phyloP scores from a whole-genome alignment of 1,140 invertebrate genomes.

The Zaprionus inermis region DNA sequence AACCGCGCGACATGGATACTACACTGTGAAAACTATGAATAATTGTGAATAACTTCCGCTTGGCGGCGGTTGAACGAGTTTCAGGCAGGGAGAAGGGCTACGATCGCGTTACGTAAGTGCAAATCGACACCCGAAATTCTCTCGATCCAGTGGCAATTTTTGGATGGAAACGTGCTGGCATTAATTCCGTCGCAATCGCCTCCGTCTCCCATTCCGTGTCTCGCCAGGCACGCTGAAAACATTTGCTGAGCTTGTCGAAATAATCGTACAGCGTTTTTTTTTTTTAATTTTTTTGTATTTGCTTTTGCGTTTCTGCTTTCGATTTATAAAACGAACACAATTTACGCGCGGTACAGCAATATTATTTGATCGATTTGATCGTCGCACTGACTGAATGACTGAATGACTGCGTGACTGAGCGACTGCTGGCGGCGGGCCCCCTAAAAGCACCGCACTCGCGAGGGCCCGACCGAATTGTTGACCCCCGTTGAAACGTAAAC shows the following conservation, averaged over 20 bases:
- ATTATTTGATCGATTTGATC: slow-evolving; percentile 10
- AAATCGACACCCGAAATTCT: slow-evolving; percentile 28
- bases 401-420: no score
- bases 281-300: slow-evolving; percentile 13
- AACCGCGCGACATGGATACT: slow-evolving; percentile 32
- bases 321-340: slow-evolving; percentile 13
- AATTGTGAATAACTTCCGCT: slow-evolving; percentile 43
- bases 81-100: neutral
- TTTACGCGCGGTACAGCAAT: slow-evolving; percentile 4
- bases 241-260: slow-evolving; percentile 42
- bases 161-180: slow-evolving; percentile 35
- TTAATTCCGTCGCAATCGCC: slow-evolving; percentile 25
- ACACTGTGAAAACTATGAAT: slow-evolving; percentile 14
- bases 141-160: neutral
- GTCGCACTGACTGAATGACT: slow-evolving; percentile 4
- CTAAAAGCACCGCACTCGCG: slow-evolving; percentile 11
- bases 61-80: slow-evolving; percentile 6
- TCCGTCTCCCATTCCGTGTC: neutral
- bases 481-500: slow-evolving; percentile 54
- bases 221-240: neutral
- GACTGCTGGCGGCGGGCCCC: slow-evolving; percentile 54
- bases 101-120: slow-evolving; percentile 21
- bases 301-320: slow-evolving; percentile 10
- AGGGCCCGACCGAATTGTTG: slow-evolving; percentile 48
- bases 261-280: neutral